Conservation (phyloP, 1,140 invertebrate genomes). For the Calycopis cecrops region DNA sequence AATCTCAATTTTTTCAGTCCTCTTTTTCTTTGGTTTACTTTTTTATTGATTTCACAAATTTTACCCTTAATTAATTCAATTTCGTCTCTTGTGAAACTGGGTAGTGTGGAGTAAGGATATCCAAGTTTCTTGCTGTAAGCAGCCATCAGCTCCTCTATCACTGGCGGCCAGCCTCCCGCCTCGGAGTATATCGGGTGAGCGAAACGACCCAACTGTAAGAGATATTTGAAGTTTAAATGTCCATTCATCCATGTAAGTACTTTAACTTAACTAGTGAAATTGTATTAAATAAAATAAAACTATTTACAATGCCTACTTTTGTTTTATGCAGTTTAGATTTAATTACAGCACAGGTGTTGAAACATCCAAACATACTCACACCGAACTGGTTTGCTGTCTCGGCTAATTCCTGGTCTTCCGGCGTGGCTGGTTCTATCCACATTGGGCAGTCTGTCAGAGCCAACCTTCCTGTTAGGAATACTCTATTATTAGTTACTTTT, state of each 20-base stretch:
- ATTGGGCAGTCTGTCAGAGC: slow-evolving; percentile 17
- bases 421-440: slow-evolving; percentile 23
- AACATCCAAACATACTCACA: slow-evolving; percentile 13
- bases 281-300: too few species aligned
- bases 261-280: too few species aligned
- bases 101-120: slow-evolving; percentile 52
- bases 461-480: slow-evolving; percentile 20
- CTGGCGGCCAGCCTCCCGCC: slow-evolving; percentile 60
- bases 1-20: too few species aligned
- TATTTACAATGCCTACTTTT: too few species aligned
- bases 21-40: too few species aligned
- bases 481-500: too few species aligned
- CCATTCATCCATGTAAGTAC: too few species aligned
- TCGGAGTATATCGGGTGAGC: slow-evolving; percentile 74
- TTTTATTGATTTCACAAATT: too few species aligned
- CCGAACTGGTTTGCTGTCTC: slow-evolving; percentile 19
- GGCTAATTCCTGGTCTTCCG: slow-evolving; percentile 18
- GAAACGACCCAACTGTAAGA: slow-evolving; percentile 65
- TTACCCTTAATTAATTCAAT: slow-evolving; percentile 49
- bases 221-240: neutral
- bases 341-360: too few species aligned
- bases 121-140: slow-evolving; percentile 61
- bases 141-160: slow-evolving; percentile 47
- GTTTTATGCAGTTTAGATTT: too few species aligned
- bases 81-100: slow-evolving; percentile 56